Evolutionary conservation across 2,888 invertebrate species (phyloP).

Genomic region (Epinotia demarniana): DNA sequence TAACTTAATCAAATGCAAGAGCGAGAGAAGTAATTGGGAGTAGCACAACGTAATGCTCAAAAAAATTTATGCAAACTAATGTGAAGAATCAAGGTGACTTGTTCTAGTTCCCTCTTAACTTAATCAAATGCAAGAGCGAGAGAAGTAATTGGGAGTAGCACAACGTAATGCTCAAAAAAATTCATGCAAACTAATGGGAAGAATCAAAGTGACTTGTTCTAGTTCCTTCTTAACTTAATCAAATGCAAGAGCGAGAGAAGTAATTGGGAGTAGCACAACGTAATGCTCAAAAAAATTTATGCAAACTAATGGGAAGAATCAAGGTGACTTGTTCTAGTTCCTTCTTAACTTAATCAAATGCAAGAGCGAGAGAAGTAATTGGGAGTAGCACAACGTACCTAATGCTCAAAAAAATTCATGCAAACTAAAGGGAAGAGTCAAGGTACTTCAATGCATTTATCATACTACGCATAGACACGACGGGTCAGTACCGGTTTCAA

Average conservation of each 20-base stretch:
- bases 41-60: background rate
- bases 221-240: no score
- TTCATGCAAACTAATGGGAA: background rate
- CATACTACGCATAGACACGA: background rate
- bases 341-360: no score
- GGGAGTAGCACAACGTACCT: no score
- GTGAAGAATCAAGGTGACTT: background rate
- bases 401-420: background rate
- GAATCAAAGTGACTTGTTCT: background rate
- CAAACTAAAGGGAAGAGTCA: background rate
- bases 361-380: no score
- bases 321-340: no score
- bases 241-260: no score
- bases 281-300: background rate
- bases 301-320: background rate
- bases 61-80: background rate
- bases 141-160: no score
- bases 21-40: no score
- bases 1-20: no score
- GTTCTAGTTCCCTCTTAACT: no score
- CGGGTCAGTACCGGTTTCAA: constrained; percentile 10
- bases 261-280: no score
- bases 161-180: background rate
- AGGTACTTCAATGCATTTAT: background rate
- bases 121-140: no score